phyloP scores from a whole-genome alignment of 2,797 vertebrate genomes.

The Brotogeris chrysoptera region DNA sequence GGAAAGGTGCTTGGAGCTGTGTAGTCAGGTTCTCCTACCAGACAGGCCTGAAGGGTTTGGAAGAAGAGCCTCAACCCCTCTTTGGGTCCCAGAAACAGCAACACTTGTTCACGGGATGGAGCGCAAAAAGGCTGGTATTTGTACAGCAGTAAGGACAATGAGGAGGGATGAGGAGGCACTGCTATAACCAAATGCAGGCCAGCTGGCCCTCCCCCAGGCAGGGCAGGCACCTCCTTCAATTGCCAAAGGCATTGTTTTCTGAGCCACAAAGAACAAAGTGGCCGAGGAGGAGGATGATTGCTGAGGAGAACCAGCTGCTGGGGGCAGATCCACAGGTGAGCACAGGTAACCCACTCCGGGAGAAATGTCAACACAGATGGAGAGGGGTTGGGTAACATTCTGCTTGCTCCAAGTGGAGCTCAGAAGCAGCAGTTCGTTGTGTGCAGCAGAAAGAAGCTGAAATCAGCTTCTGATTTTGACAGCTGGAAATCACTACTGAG shows the following conservation, averaged over 20 bases:
- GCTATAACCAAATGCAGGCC: constrained; percentile 61
- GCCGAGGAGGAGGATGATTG: neutral
- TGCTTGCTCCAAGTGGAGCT: neutral
- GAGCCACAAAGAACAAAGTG: constrained; percentile 58
- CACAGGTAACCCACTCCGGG: neutral
- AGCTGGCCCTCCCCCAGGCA: constrained; percentile 65
- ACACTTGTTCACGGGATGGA: constrained; percentile 42
- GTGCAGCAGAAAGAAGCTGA: neutral
- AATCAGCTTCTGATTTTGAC: no score
- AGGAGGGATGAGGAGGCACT: constrained; percentile 49
- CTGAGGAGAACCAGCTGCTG: neutral
- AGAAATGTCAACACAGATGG: neutral
- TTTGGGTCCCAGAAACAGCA: constrained; percentile 38
- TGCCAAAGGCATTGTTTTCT: constrained; percentile 65
- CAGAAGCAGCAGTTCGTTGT: neutral
- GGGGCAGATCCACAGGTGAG: neutral
- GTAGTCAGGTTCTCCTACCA: neutral
- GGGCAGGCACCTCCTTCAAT: constrained; percentile 59
- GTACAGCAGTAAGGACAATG: constrained; percentile 58
- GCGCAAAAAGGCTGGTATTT: constrained; percentile 37
- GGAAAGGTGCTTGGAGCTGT: neutral
- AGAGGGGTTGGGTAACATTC: neutral
- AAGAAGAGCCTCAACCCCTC: constrained; percentile 17
- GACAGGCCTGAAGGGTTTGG: neutral
- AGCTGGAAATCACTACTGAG: neutral